phyloP scores from a whole-genome alignment of 1,140 invertebrate genomes.

The Ptiloglossa arizonensis region DNA sequence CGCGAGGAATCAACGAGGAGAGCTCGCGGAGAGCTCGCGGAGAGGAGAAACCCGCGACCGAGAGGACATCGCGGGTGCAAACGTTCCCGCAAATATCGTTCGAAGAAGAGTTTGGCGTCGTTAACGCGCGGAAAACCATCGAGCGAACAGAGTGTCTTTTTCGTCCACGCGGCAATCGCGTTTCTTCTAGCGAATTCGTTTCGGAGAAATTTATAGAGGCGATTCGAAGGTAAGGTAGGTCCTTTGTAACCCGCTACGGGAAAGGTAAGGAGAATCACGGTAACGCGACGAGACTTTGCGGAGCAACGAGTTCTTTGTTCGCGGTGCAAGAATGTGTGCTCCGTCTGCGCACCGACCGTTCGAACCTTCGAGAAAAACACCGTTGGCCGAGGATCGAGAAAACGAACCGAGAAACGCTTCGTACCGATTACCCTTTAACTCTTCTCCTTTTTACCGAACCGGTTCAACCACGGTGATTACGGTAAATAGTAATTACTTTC shows the following conservation, averaged over 20 bases:
- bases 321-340: constrained; percentile 6
- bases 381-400: constrained; percentile 13
- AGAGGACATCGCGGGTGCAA: background rate
- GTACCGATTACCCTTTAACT: constrained; percentile 31
- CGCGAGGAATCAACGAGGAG: background rate
- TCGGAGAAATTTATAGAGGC: background rate
- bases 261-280: background rate
- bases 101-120: background rate
- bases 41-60: too few relatives aligned
- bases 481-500: background rate
- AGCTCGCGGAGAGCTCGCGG: background rate
- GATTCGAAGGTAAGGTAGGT: background rate
- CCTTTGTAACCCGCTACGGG: background rate
- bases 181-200: background rate
- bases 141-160: background rate
- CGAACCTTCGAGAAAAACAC: background rate
- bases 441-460: background rate
- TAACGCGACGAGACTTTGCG: background rate
- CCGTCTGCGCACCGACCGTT: background rate
- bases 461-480: constrained; percentile 1
- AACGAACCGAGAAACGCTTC: constrained; percentile 19
- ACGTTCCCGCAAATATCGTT: background rate
- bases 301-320: constrained; percentile 5
- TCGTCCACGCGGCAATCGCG: too few relatives aligned
- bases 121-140: background rate